Base-by-base conservation (phyloP, 2,797 vertebrate species). In the Chromis chromis region DNA sequence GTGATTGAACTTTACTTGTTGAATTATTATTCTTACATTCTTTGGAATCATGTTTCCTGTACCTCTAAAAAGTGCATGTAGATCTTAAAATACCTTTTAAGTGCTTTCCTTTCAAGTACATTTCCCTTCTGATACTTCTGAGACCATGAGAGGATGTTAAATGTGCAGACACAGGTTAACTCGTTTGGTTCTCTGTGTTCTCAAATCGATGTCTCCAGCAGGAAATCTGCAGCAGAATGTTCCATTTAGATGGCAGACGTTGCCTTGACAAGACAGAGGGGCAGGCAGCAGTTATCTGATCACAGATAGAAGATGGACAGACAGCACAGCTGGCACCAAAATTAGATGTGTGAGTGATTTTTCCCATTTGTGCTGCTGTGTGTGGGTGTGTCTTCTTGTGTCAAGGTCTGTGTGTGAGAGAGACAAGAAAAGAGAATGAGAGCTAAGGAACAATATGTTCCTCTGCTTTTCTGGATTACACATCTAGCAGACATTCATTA, bases 271-370 rank as follows among this genome's bases (percentile, higher is more conserved):
- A 53, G 49, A 65, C 4, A n/a, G 31, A 39, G 17, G 8, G 12
- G 31, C 49, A 17, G 16, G 48, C 21, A 25, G 61, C 12, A 19
- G 48, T 64, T 48, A 64, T 52, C 16, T 25, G 62, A 48, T 25
- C 31, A 25, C 17, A 12, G 10, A 56, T 12, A n/a, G 53, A 33
- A 33, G 25, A 11, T 8, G 4, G 27, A 55, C 48, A 24, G 28
- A 64, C 21, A n/a, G 1, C 11, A 0, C 62, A 65, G 62, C 49
- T 40, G 62, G 62, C 48, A 64, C 62, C 48, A 39, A 39, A 53
- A 65, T 65, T 65, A 65, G 49, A 65, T 40, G 48, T n/a, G 31
- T 64, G 62, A 52, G 44, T 48, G 50, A 65, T 65, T 65, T n/a
- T 40, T 53, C 49, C 25, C 2, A 0, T 53, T 53, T 10, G 48